Conservation (phyloP, 2,888 invertebrate genomes). For the Aphodius granarius region DNA sequence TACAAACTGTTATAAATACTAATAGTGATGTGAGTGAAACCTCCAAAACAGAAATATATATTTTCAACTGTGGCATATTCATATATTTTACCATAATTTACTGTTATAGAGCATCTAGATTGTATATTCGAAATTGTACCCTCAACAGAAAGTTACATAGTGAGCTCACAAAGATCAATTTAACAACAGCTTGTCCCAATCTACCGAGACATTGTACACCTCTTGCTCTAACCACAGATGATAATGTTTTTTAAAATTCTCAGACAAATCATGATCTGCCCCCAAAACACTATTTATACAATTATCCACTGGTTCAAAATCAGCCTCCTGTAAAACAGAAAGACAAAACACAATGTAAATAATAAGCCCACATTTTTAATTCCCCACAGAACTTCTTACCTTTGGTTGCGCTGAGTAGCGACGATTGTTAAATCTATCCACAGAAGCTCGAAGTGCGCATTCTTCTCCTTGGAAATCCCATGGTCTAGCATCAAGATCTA, state of each 20-base stretch:
- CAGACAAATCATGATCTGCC: conserved; percentile 78
- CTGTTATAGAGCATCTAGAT: not conserved
- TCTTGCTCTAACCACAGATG: conserved; percentile 95
- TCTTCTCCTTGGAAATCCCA: conserved; percentile 99
- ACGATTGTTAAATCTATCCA: conserved; percentile 94
- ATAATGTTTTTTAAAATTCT: conserved; percentile 92
- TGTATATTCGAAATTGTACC: not conserved
- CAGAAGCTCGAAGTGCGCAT: conserved; percentile 88
- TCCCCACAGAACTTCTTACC: conserved; percentile 32
- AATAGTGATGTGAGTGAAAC: not conserved
- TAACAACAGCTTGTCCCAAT: conserved; percentile 69
- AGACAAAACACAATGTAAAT: no score
- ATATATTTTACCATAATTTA: not conserved
- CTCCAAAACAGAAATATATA: not conserved
- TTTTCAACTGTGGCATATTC: not conserved
- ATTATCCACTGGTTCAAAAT: conserved; percentile 72
- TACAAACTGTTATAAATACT: not conserved
- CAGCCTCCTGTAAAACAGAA: conserved; percentile 55
- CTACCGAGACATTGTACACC: conserved; percentile 84
- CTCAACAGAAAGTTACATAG: not conserved
- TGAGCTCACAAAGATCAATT: not conserved
- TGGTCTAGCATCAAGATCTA: conserved; percentile 92
- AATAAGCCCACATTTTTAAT: not conserved
- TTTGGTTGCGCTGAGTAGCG: conserved; percentile 63
- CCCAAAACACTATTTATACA: conserved; percentile 83